These are phyloP conservation scores for Agapornis canus DNA, from an alignment of 2,797 vertebrate genomes.

Conservation along the genomic window DNA sequence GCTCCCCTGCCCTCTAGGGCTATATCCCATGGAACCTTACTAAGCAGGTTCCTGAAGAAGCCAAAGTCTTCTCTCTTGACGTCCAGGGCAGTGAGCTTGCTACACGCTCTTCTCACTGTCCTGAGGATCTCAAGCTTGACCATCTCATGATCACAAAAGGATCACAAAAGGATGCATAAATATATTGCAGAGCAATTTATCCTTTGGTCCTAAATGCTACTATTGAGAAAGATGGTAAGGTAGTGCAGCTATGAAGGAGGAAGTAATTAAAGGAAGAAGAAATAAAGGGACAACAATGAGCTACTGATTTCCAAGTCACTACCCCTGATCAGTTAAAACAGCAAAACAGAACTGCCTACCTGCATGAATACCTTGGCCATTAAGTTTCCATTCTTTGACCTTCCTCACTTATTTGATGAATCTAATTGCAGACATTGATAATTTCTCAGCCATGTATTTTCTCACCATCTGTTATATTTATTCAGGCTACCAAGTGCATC, in stretches of 20 bases:
- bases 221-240: neutral
- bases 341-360: neutral
- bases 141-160: no score
- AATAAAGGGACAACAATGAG: neutral
- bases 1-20: no score
- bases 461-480: neutral
- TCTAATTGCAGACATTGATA: neutral
- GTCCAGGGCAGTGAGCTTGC: no score
- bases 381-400: neutral
- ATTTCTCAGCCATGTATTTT: neutral
- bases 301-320: neutral
- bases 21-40: no score
- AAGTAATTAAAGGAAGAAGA: neutral
- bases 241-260: neutral
- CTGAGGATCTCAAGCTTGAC: no score
- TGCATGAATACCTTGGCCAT: neutral
- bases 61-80: no score
- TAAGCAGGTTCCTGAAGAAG: no score
- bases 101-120: no score
- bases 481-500: neutral
- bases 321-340: neutral
- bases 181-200: neutral
- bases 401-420: neutral
- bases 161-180: neutral
- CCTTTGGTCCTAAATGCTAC: neutral